Base-by-base conservation (phyloP, 2,888 invertebrate species). In the Dolichomitus sp. region DNA sequence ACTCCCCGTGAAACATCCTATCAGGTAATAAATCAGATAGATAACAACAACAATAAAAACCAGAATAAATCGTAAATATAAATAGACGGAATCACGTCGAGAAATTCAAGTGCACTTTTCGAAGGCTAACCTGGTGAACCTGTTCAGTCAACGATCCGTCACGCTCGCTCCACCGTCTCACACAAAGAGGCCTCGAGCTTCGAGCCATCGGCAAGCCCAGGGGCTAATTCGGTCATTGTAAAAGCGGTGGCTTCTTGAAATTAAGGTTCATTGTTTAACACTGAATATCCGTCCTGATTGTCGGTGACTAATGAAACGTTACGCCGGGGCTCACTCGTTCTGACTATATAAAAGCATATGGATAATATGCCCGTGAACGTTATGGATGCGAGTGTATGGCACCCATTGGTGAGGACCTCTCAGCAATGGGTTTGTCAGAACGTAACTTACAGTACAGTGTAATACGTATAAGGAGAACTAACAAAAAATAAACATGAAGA, bases 181-280 rank as follows among this genome's bases (percentile, higher is more conserved):
- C 12, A 23, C 23, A 52, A 45, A 30, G 59, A 61, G 5, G n/a
- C 12, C 40, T 40, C 9, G 37, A 33, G 37, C 12, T 40, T 12
- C 17, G 52, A 57, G 23, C 19, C 14, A 72, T 77, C 19, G 40
- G 61, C 37, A 37, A 61, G 61, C 42, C 42, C 65, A 50, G 52
- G 66, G 74, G 59, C 11, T 77, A 76, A 81, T 84, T 82, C 72
- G 50, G 63, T 73, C 72, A 84, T 86, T 80, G 81, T 76, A 40
- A 69, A 70, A 23, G 52, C 85, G 80, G 83, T 86, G 89, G 89
- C 89, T 89, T 81, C 88, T 89, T 88, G 87, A 88, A 89, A 90
- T 88, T 87, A 88, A 87, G 80, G 87, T 88, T 88, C 88, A 91
- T 91, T 91, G 90, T 91, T 89, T 91, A 89, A 89, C 78, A 84